Evolutionary conservation across 2,888 invertebrate genomes (phyloP).

Genomic region (Trissolcus japonicus): DNA sequence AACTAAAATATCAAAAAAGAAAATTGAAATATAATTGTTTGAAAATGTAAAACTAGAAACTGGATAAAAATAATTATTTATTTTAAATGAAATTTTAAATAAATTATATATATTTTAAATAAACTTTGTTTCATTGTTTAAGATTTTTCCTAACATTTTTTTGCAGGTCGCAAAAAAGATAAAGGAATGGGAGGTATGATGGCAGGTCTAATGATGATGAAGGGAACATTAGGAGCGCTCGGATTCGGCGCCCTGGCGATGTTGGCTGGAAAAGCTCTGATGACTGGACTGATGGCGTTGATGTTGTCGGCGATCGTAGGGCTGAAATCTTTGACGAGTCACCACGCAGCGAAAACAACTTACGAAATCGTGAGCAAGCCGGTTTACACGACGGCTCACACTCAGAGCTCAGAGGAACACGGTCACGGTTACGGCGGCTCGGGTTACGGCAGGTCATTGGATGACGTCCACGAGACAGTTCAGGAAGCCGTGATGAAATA

Average conservation of each 20-base stretch:
- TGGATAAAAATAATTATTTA: too few species aligned
- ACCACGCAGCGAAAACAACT: slow-evolving; percentile 83
- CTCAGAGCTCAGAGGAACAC: slow-evolving; percentile 82
- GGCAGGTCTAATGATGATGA: slow-evolving; percentile 79
- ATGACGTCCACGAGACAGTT: slow-evolving; percentile 69
- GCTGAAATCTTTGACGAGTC: slow-evolving; percentile 82
- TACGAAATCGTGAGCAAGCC: slow-evolving; percentile 92
- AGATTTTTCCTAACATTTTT: too few species aligned
- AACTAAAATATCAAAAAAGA: too few species aligned
- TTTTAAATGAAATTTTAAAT: neutral
- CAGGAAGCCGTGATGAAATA: slow-evolving; percentile 73
- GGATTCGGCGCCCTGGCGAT: slow-evolving; percentile 86
- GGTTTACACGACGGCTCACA: slow-evolving; percentile 83
- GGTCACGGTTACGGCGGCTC: slow-evolving; percentile 79
- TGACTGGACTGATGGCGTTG: slow-evolving; percentile 88
- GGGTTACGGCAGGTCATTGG: slow-evolving; percentile 79
- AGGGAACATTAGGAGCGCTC: slow-evolving; percentile 85
- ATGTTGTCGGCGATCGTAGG: slow-evolving; percentile 87
- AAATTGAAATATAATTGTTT: too few species aligned
- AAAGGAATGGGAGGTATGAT: slow-evolving; percentile 75
- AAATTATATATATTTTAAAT: neutral
- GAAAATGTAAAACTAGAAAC: too few species aligned
- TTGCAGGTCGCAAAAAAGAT: slow-evolving; percentile 72
- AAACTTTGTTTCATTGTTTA: neutral
- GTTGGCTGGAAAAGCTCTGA: slow-evolving; percentile 88